Evolutionary conservation across 2,113 vertebrate species (phyloP), one percentile per base, ranked within the genome.

Genomic region (Leptocoma aspasia): DNA sequence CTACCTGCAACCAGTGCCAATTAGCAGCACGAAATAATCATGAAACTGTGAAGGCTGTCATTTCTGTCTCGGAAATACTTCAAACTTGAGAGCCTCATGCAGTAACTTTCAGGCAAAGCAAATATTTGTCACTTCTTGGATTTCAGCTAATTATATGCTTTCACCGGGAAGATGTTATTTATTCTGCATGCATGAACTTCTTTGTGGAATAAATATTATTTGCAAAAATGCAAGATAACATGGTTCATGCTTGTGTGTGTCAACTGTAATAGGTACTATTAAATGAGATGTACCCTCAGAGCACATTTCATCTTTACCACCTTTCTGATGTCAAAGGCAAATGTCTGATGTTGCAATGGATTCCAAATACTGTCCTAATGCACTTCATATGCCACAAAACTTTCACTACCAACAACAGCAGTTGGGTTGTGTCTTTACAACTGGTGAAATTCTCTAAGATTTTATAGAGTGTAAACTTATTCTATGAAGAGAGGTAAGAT

Each of bases 71-170:
- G 81, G 94, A 91, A 87, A 92, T 66, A 44, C 75, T 92, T 94
- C 85, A 73, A 76, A 96, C 61, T 89, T 79, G 64, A 92, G 70
- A 90, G 91, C 95, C 78, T 78, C 66, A 75, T 63, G 59, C 27
- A 75, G 87, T 59, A 97, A 96, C 86, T 97, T 97, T 82, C 92
- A 96, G 42, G 91, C 64, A 95, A 89, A 88, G 76, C 79, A 92
- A 97, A 75, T 78, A 90, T 94, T 97, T 97, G 95, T 92, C 96
- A 96, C 82, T 96, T 91, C 90, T 97, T 97, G 82, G 41, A 82
- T 97, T 97, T 96, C 96, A 97, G 72, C 91, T 97, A 96, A 97
- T 97, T 97, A 92, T 92, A 96, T 47, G 94, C 94, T 95, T 97
- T 97, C 91, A 96, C 39, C n/a, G 19, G 87, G 70, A 97, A 97